phyloP scores from a whole-genome alignment of 2,888 invertebrate genomes.

The Agrilus biguttatus region DNA sequence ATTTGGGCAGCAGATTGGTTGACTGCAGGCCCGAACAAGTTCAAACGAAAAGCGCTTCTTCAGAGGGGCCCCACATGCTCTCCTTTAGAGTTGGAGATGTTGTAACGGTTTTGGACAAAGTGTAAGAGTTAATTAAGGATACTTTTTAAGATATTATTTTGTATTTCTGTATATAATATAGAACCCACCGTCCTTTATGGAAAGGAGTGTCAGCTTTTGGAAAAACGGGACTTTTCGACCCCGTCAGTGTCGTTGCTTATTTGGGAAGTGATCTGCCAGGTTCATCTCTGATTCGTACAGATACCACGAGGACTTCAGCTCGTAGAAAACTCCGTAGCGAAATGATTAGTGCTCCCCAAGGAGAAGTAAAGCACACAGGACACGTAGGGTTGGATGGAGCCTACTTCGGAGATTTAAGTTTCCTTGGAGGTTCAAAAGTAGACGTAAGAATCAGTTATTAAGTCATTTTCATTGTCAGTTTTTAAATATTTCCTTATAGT shows the following conservation, averaged over 20 bases:
- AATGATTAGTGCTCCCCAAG: slow-evolving; percentile 95
- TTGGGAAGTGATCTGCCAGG: slow-evolving; percentile 61
- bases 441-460: slow-evolving; percentile 18
- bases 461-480: background rate
- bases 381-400: slow-evolving; percentile 96
- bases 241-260: slow-evolving; percentile 77
- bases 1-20: slow-evolving; percentile 62
- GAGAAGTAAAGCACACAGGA: slow-evolving; percentile 87
- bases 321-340: slow-evolving; percentile 61
- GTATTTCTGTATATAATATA: slow-evolving; percentile 13
- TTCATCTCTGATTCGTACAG: slow-evolving; percentile 35
- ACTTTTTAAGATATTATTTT: slow-evolving; percentile 18
- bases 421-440: slow-evolving; percentile 44
- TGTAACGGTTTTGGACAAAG: slow-evolving; percentile 82
- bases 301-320: slow-evolving; percentile 46
- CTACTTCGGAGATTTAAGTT: slow-evolving; percentile 86
- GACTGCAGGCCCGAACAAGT: slow-evolving; percentile 88
- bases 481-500: slow-evolving; percentile 29
- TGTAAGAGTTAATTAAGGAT: slow-evolving; percentile 28
- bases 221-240: slow-evolving; percentile 87
- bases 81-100: slow-evolving; percentile 78
- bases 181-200: slow-evolving; percentile 61
- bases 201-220: slow-evolving; percentile 81
- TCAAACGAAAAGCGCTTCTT: slow-evolving; percentile 50
- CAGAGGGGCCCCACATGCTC: slow-evolving; percentile 49